A percentile compares a stretch with the other conserved stretches of the same genome.
Evolutionary conservation across 2,888 invertebrate genomes (phyloP).

Genomic region (Ypsolopha scabrella): DNA sequence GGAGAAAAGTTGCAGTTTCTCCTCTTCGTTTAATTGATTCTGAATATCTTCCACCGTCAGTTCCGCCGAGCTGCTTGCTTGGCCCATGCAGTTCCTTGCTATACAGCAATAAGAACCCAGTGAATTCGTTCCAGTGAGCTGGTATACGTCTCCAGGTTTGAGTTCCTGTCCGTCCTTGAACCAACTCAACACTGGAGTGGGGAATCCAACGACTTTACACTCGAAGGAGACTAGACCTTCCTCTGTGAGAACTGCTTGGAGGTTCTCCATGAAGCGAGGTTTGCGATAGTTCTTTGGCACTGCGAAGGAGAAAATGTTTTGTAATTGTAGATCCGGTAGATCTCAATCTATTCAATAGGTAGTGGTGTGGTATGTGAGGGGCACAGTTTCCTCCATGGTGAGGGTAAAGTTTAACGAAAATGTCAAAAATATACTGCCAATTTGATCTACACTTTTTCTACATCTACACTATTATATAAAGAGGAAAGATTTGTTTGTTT

Average conservation of each 20-base stretch:
- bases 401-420: too few relatives aligned
- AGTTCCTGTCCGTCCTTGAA: slow-evolving; percentile 94
- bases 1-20: slow-evolving; percentile 79
- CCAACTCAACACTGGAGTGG: slow-evolving; percentile 89
- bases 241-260: slow-evolving; percentile 90
- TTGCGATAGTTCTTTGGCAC: slow-evolving; percentile 92
- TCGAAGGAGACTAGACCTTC: slow-evolving; percentile 94
- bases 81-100: slow-evolving; percentile 92
- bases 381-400: too few relatives aligned
- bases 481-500: too few relatives aligned
- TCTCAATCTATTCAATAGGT: too few relatives aligned
- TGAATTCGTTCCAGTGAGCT: slow-evolving; percentile 90
- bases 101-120: slow-evolving; percentile 87
- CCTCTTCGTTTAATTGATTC: slow-evolving; percentile 89
- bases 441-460: too few relatives aligned
- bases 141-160: slow-evolving; percentile 93
- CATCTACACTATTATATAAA: too few relatives aligned
- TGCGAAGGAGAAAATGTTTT: slow-evolving; percentile 27
- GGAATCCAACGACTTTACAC: slow-evolving; percentile 93
- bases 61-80: slow-evolving; percentile 87
- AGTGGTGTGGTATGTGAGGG: too few relatives aligned
- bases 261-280: slow-evolving; percentile 90
- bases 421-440: too few relatives aligned
- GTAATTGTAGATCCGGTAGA: too few relatives aligned
- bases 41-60: slow-evolving; percentile 92